Percentiles rank a stretch among this genome's conserved stretches.
phyloP scores from a whole-genome alignment of 2,888 invertebrate genomes.

The Leptinotarsa juncta region DNA sequence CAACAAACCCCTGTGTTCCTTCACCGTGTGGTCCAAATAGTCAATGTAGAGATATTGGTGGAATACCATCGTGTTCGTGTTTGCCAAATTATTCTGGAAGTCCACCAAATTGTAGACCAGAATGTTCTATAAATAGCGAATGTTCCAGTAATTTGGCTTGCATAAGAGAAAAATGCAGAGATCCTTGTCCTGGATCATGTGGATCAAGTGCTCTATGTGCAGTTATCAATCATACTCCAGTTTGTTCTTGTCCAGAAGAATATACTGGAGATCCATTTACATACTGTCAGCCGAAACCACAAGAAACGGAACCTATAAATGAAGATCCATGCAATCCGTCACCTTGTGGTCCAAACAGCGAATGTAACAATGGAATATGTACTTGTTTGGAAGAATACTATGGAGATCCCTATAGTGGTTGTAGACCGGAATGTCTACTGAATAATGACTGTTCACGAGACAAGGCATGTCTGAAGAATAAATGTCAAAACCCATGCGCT shows the following conservation, averaged over 20 bases:
- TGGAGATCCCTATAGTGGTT: slow-evolving; percentile 79
- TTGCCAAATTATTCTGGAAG: slow-evolving; percentile 74
- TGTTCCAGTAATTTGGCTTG: slow-evolving; percentile 79
- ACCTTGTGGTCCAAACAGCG: slow-evolving; percentile 83
- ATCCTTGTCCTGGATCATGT: slow-evolving; percentile 81
- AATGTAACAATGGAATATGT: slow-evolving; percentile 74
- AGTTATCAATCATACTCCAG: slow-evolving; percentile 77
- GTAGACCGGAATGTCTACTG: slow-evolving; percentile 79
- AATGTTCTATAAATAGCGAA: slow-evolving; percentile 79
- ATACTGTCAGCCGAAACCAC: slow-evolving; percentile 63
- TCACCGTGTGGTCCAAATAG: slow-evolving; percentile 78
- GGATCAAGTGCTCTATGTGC: slow-evolving; percentile 73
- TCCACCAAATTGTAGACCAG: slow-evolving; percentile 79
- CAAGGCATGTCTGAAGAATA: slow-evolving; percentile 77
- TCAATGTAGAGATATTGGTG: slow-evolving; percentile 72
- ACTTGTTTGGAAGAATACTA: slow-evolving; percentile 77
- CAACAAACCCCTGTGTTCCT: slow-evolving; percentile 75
- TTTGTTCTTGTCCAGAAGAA: slow-evolving; percentile 74
- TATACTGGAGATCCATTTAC: slow-evolving; percentile 71
- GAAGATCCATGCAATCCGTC: slow-evolving; percentile 75
- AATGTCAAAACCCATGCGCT: slow-evolving; percentile 80
- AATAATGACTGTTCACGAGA: slow-evolving; percentile 78
- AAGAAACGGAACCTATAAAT: slow-evolving; percentile 49
- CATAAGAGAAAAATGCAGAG: slow-evolving; percentile 78
- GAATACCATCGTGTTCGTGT: slow-evolving; percentile 76